phyloP scores from a whole-genome alignment of 1,140 invertebrate genomes.

The Neuroterus valhalla region DNA sequence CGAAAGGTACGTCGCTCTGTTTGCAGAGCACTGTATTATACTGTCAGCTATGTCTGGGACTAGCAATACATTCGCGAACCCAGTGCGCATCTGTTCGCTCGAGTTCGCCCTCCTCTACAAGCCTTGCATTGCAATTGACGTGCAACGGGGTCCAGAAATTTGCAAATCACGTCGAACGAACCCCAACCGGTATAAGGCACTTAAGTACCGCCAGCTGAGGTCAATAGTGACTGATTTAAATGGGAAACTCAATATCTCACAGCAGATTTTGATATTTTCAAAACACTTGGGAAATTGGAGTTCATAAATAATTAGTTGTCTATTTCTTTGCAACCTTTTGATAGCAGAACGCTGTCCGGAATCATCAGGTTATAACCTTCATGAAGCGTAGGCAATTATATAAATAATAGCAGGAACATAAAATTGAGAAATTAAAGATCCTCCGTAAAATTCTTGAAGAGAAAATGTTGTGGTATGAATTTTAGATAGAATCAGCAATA shows the following conservation, averaged over 20 bases:
- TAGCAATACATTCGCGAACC: constrained; percentile 73
- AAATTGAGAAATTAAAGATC: no score
- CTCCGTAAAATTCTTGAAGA: no score
- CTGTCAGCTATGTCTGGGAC: constrained; percentile 72
- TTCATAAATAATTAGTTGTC: no score
- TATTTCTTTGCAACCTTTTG: no score
- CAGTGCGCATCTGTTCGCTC: constrained; percentile 71
- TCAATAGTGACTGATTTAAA: constrained; percentile 7
- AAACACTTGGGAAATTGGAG: no score
- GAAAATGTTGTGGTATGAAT: no score
- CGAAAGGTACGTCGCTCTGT: constrained; percentile 63
- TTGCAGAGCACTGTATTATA: constrained; percentile 74
- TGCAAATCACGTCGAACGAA: constrained; percentile 67
- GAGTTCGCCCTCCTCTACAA: constrained; percentile 61
- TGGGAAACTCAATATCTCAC: background rate
- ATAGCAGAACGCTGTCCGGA: no score
- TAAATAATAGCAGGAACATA: no score
- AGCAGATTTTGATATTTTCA: background rate
- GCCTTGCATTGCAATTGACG: constrained; percentile 70
- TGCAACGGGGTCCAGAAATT: constrained; percentile 58
- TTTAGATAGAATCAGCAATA: no score
- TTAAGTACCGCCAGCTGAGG: background rate
- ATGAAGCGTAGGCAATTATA: no score
- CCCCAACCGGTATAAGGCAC: constrained; percentile 7
- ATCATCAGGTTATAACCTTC: no score